A percentile compares a stretch with the other conserved stretches of the same genome.
These are phyloP conservation scores for Steinernema carpocapsae DNA, from an alignment of 2,888 invertebrate genomes.

Conservation along the genomic window DNA sequence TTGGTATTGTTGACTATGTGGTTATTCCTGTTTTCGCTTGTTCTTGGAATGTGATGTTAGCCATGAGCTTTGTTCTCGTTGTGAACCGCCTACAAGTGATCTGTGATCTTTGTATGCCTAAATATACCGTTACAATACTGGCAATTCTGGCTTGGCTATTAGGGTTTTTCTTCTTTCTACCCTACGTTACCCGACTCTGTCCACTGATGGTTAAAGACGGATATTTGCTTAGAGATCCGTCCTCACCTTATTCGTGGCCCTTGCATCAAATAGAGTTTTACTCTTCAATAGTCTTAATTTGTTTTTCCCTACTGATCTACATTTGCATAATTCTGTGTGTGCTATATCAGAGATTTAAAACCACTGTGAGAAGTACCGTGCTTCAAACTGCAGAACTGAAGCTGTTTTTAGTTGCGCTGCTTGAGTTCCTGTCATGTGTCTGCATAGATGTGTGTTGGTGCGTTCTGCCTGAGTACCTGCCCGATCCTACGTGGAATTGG, in stretches of 20 bases:
- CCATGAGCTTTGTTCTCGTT: neutral
- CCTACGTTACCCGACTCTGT: neutral
- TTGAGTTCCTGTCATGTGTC: neutral
- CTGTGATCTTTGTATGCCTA: neutral
- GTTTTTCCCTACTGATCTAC: neutral
- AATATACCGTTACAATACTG: neutral
- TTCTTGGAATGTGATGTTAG: neutral
- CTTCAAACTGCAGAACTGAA: neutral
- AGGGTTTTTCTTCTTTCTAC: neutral
- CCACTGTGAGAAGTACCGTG: neutral
- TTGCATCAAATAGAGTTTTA: constrained; percentile 1
- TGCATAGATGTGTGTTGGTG: neutral
- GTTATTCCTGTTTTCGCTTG: neutral
- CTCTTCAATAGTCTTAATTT: neutral
- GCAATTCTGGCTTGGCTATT: neutral
- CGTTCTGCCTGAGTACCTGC: neutral
- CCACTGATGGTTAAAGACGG: neutral
- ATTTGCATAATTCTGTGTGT: neutral
- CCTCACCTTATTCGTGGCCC: neutral
- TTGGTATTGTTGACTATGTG: neutral
- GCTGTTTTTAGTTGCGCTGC: neutral
- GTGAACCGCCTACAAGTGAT: neutral
- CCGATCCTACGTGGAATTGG: neutral
- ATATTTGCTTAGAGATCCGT: neutral
- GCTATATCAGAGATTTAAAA: neutral